A percentile compares a stretch with the other conserved stretches of the same genome.
phyloP scores from a whole-genome alignment of 2,888 invertebrate genomes.

The Cosmia pyralina region DNA sequence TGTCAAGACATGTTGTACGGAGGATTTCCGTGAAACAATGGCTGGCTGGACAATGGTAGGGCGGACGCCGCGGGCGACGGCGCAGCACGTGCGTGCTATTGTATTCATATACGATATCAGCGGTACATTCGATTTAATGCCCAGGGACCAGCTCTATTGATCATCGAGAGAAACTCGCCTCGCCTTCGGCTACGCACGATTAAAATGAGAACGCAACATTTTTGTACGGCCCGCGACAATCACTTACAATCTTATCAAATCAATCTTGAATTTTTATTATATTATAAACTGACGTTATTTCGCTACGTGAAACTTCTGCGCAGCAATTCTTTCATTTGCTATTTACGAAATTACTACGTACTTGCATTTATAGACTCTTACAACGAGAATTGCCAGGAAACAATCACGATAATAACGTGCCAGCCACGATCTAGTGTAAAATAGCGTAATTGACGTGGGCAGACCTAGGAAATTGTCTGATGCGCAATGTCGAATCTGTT shows the following conservation, averaged over 20 bases:
- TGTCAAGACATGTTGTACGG: conserved; percentile 83
- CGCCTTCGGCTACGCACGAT: conserved; percentile 63
- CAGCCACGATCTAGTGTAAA: conserved; percentile 69
- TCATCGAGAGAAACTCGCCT: conserved; percentile 67
- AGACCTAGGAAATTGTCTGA: conserved; percentile 68
- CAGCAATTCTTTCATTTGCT: conserved; percentile 46
- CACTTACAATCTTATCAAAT: conserved; percentile 53
- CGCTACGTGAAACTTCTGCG: conserved; percentile 40
- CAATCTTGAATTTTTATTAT: conserved; percentile 37
- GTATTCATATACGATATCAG: conserved; percentile 79
- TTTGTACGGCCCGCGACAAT: conserved; percentile 50
- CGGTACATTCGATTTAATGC: conserved; percentile 70
- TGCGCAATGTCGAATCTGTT: conserved; percentile 58
- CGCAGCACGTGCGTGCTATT: conserved; percentile 85
- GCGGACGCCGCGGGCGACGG: conserved; percentile 71
- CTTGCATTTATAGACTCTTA: conserved; percentile 47
- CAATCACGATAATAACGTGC: conserved; percentile 67
- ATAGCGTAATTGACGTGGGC: conserved; percentile 72
- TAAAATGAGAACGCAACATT: conserved; percentile 62
- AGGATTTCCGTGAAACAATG: conserved; percentile 88
- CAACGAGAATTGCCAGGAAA: conserved; percentile 66
- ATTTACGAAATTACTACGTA: conserved; percentile 55
- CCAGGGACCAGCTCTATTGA: conserved; percentile 66
- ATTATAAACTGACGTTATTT: conserved; percentile 39
- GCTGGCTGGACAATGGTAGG: conserved; percentile 82